These are phyloP conservation scores for Gobius niger DNA, from an alignment of 2,113 vertebrate genomes.

Conservation along the genomic window DNA sequence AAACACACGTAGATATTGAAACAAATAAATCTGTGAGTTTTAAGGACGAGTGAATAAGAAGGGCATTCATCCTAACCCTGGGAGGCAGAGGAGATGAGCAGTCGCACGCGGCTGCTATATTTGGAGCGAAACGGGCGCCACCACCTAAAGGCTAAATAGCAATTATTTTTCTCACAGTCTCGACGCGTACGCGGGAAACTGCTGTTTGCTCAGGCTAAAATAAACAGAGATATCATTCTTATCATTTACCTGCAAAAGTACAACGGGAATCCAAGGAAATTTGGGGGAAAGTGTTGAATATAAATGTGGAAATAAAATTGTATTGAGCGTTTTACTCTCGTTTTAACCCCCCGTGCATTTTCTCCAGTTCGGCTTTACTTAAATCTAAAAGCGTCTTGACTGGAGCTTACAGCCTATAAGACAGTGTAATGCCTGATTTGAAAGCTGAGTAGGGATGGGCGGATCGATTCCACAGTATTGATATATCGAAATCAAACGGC, in stretches of 20 bases:
- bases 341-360: no score
- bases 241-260: constrained; percentile 53
- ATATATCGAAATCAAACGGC: no score
- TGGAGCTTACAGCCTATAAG: no score
- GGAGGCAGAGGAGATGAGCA: constrained; percentile 57
- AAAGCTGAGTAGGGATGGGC: no score
- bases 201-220: constrained; percentile 48
- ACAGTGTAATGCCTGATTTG: no score
- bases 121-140: constrained; percentile 55
- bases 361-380: no score
- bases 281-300: neutral
- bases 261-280: neutral
- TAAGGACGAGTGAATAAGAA: constrained; percentile 36
- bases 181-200: constrained; percentile 48
- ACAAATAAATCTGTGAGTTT: constrained; percentile 37
- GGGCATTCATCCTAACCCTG: constrained; percentile 50
- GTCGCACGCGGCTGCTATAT: constrained; percentile 48
- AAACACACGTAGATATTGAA: constrained; percentile 1
- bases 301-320: neutral
- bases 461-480: no score
- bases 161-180: constrained; percentile 61
- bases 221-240: constrained; percentile 43
- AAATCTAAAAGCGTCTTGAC: no score
- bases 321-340: no score
- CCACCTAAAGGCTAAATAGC: constrained; percentile 67